These are phyloP conservation scores for Dicrostonyx torquatus DNA, from an alignment of 2,797 vertebrate species.

Conservation along the genomic window DNA sequence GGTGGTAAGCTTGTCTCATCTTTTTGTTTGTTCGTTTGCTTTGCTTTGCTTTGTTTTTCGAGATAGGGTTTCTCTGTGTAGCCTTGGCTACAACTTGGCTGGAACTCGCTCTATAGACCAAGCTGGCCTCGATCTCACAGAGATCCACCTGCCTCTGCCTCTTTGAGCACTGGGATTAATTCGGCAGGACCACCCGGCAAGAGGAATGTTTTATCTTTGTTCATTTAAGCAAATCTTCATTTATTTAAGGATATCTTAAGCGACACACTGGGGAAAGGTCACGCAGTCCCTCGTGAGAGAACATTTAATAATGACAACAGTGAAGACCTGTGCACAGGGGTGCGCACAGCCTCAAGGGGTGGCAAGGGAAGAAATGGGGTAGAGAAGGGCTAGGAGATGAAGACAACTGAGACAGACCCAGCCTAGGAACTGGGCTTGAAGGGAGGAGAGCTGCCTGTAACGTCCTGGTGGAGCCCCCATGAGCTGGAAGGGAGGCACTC, in stretches of 20 bases:
- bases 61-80: neutral
- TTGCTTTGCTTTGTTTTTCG: neutral
- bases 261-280: too few relatives aligned
- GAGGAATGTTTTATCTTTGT: neutral
- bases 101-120: neutral
- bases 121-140: neutral
- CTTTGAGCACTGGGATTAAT: neutral
- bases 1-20: neutral
- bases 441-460: neutral
- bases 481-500: neutral
- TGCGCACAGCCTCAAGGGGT: too few relatives aligned
- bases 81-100: neutral
- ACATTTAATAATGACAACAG: neutral
- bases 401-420: fast-evolving
- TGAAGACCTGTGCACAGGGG: neutral
- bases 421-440: fast-evolving
- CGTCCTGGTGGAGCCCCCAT: neutral
- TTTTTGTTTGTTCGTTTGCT: neutral
- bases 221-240: neutral
- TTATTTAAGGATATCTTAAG: neutral
- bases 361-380: neutral
- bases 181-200: fast-evolving
- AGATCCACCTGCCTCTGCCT: neutral
- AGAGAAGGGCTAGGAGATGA: neutral
- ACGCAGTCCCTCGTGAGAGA: fast-evolving